A percentile compares a stretch with the other conserved stretches of the same genome.
phyloP scores from a whole-genome alignment of 2,797 vertebrate genomes.

The Arvicola amphibius region DNA sequence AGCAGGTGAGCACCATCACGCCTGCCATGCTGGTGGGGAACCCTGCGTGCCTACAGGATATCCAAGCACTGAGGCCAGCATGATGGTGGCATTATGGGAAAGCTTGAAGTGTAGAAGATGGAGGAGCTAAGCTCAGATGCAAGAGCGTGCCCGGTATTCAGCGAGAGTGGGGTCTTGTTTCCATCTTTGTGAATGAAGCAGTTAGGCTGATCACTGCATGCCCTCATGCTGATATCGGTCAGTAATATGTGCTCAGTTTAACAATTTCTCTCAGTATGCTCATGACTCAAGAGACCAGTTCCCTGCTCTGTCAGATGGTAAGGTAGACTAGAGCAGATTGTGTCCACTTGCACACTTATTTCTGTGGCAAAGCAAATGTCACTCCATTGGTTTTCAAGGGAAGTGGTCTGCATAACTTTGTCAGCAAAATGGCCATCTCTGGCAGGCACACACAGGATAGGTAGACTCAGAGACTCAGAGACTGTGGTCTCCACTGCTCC shows the following conservation, averaged over 20 bases:
- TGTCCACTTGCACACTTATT: not conserved
- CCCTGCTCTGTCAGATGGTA: not conserved
- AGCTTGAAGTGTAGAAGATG: not conserved
- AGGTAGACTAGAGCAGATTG: slow-evolving; percentile 4
- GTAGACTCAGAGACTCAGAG: not conserved
- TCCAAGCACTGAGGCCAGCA: not conserved
- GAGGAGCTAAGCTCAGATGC: not conserved
- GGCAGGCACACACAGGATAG: not conserved
- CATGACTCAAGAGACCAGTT: not conserved
- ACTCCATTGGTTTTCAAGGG: not conserved
- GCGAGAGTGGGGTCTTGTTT: not conserved
- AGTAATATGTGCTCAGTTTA: not conserved
- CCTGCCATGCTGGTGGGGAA: not conserved
- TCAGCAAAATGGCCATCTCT: not conserved
- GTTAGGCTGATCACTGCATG: not conserved
- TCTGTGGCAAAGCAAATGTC: slow-evolving; percentile 50
- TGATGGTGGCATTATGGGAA: not conserved
- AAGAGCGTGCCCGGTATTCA: not conserved
- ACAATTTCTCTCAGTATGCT: not conserved
- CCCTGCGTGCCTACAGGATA: not conserved
- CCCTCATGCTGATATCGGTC: not conserved
- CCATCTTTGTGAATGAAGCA: not conserved
- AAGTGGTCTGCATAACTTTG: not conserved
- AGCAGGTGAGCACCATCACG: not conserved
- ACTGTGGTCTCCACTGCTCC: not conserved